phyloP scores from a whole-genome alignment of 1,140 invertebrate genomes.

The Melitaea cinxia region DNA sequence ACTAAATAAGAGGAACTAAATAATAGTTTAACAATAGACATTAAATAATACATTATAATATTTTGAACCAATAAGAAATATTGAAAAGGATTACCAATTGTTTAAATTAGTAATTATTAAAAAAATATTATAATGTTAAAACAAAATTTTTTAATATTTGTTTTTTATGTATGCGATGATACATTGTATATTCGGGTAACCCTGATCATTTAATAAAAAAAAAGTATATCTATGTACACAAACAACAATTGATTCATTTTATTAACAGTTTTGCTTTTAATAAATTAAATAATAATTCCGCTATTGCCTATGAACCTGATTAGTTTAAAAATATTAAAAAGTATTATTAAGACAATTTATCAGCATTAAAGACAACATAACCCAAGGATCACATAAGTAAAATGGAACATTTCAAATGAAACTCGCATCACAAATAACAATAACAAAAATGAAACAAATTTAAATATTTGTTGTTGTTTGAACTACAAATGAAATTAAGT shows the following conservation, averaged over 20 bases:
- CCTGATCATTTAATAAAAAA: slow-evolving; percentile 29
- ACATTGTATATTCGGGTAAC: no score
- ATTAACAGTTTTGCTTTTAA: slow-evolving; percentile 39
- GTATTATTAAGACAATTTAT: slow-evolving; percentile 16
- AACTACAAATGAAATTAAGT: slow-evolving; percentile 4
- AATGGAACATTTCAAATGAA: slow-evolving; percentile 45
- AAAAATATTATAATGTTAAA: not conserved
- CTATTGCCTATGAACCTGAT: slow-evolving; percentile 15
- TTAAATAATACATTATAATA: slow-evolving; percentile 15
- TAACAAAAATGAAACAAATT: slow-evolving; percentile 49
- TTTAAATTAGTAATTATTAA: not conserved
- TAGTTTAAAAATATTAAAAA: not conserved
- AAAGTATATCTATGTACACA: slow-evolving; percentile 52
- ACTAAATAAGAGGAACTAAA: slow-evolving; percentile 66
- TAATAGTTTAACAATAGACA: slow-evolving; percentile 38
- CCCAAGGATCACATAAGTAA: slow-evolving; percentile 30
- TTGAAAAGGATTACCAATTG: slow-evolving; percentile 10
- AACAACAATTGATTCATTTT: slow-evolving; percentile 57
- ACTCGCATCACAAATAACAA: slow-evolving; percentile 66
- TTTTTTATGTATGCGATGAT: no score
- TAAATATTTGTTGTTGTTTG: not conserved
- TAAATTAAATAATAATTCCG: slow-evolving; percentile 23
- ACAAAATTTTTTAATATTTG: not conserved
- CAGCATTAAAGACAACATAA: slow-evolving; percentile 16
- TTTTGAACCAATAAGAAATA: not conserved